phyloP scores from a whole-genome alignment of 2,797 vertebrate genomes.

The Parambassis ranga region DNA sequence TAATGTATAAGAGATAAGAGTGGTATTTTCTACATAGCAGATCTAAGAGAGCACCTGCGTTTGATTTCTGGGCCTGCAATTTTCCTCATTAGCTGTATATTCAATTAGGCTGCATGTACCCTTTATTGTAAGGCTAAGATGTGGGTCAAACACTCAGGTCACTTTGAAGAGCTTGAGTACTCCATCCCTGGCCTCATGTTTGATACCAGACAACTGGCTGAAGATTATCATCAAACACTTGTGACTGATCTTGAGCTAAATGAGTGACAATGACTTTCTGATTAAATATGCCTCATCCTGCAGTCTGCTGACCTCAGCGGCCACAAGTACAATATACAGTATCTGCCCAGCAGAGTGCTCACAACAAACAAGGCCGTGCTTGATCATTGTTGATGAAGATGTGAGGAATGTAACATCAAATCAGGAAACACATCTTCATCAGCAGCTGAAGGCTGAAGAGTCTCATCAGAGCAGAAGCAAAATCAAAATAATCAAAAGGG shows the following conservation, averaged over 20 bases:
- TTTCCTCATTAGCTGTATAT: constrained; percentile 62
- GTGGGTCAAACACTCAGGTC: constrained; percentile 60
- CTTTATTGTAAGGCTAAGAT: constrained; percentile 41
- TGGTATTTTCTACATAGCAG: constrained; percentile 39
- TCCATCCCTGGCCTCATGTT: constrained; percentile 31
- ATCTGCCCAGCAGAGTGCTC: neutral
- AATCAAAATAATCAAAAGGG: constrained; percentile 37
- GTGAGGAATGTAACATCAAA: constrained; percentile 39
- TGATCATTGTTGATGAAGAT: constrained; percentile 24
- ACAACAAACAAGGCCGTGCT: neutral
- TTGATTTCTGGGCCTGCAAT: constrained; percentile 55
- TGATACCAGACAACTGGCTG: constrained; percentile 33
- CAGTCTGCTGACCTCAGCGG: constrained; percentile 6
- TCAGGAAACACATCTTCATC: constrained; percentile 60
- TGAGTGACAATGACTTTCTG: constrained; percentile 46
- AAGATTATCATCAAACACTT: constrained; percentile 62
- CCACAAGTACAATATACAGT: neutral
- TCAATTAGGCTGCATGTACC: constrained; percentile 50
- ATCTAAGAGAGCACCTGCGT: constrained; percentile 63
- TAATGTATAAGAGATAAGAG: constrained; percentile 50
- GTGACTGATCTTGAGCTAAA: constrained; percentile 42
- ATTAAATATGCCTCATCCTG: constrained; percentile 42
- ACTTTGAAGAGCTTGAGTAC: constrained; percentile 55
- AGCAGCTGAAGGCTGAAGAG: constrained; percentile 54
- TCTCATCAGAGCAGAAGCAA: constrained; percentile 41